Evolutionary conservation across 2,797 vertebrate genomes (phyloP), one percentile per base, ranked within the genome.

Genomic region (Paedocypris micromegethes): DNA sequence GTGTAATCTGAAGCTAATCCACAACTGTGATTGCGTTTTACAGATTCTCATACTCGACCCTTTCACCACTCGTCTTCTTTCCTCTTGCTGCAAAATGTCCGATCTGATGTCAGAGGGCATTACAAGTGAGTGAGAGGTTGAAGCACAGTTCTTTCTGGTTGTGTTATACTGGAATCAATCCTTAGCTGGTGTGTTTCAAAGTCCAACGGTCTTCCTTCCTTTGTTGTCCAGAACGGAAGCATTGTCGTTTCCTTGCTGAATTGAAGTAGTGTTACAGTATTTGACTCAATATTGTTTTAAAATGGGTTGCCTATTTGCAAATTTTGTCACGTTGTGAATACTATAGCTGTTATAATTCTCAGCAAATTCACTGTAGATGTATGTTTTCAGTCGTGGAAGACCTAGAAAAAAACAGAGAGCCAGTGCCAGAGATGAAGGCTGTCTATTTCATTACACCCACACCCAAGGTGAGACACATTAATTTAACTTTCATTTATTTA

Each of bases 361-460:
- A 23, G 23, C 23, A 23, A 23, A 23, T 23, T 23, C 23, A 23
- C 23, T 23, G 23, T 23, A 23, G 23, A 23, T 23, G 0, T 3
- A 55, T 43, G 9, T 49, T 63, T 73, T 53, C 71, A 98, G 96
- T 97, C 88, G 93, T 99, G 74, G 96, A 99, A 85, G 93, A 97
- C n/a, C 83, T 99, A 59, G 93, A 82, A 85, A 97, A 92, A 88
- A 91, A 1, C 80, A 91, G 96, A 77, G 94, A 99, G 75, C 95
- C 96, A 47, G 93, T 97, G 78, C 88, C 75, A 70, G 91, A 98
- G 70, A 93, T 98, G 92, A 97, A 95, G 80, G 96, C 95, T 49
- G 88, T 98, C 80, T 98, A 98, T 86, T 93, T 98, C 80, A 96
- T 98, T 81, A 87, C 93, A 67, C 95, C 96, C n/a, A 93, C 88